phyloP scores from a whole-genome alignment of 1,140 invertebrate species.

The Drosophila burlai region DNA sequence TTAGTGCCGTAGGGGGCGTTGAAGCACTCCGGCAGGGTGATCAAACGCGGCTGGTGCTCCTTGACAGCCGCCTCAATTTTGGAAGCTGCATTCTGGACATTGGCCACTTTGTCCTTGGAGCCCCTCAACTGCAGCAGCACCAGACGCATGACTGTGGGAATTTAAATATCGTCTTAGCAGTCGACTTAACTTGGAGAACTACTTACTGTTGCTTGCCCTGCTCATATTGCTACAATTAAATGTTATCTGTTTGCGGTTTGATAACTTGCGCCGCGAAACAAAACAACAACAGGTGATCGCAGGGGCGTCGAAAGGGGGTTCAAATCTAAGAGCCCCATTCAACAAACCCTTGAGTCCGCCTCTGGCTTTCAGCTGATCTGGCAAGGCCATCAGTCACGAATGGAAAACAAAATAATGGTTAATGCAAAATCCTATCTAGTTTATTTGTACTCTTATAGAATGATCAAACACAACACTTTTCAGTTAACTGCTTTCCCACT shows the following conservation, averaged over 20 bases:
- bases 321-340: neutral
- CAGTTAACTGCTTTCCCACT: conserved; percentile 1
- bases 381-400: neutral
- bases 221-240: conserved; percentile 36
- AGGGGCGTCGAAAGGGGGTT: conserved; percentile 2
- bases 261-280: conserved; percentile 33
- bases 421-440: conserved; percentile 7
- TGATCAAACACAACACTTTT: neutral
- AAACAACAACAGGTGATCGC: conserved; percentile 22
- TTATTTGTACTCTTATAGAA: conserved; percentile 4
- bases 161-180: neutral
- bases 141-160: conserved; percentile 85
- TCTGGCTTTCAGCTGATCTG: neutral
- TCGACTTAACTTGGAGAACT: neutral
- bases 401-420: neutral
- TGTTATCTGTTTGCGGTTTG: conserved; percentile 47
- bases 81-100: conserved; percentile 90
- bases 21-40: conserved; percentile 96
- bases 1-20: conserved; percentile 96
- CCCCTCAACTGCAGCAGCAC: conserved; percentile 93
- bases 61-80: conserved; percentile 91
- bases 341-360: neutral
- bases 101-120: conserved; percentile 90
- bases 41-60: conserved; percentile 90
- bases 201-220: conserved; percentile 57